Evolutionary conservation across 2,888 invertebrate genomes (phyloP).

Genomic region (Parthenolecanium corni): DNA sequence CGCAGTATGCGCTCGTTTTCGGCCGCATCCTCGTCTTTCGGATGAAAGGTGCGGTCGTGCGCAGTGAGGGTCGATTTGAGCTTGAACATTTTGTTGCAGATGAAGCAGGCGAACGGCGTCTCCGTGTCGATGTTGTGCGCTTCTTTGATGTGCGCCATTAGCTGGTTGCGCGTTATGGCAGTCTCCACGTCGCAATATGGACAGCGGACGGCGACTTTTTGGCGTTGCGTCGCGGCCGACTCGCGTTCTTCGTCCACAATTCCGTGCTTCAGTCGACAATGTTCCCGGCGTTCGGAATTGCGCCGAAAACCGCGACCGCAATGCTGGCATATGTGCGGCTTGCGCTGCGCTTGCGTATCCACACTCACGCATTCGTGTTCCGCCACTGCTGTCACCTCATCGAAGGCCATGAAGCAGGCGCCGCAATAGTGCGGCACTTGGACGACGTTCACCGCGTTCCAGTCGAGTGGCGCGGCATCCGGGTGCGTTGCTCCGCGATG

Average conservation of each 20-base stretch:
- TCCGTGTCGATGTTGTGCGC: constrained; percentile 10
- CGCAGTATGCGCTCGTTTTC: constrained; percentile 2
- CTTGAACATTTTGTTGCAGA: constrained; percentile 18
- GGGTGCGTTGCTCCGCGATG: constrained; percentile 6
- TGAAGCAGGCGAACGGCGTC: constrained; percentile 5
- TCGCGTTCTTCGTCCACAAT: not conserved
- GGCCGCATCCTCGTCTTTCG: constrained; percentile 2
- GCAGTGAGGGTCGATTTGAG: not conserved
- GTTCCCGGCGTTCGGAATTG: not conserved
- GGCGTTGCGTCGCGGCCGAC: not conserved
- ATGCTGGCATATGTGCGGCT: not conserved
- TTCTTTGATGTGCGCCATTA: constrained; percentile 7
- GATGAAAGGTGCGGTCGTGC: constrained; percentile 10
- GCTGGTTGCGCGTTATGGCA: not conserved
- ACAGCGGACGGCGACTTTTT: not conserved
- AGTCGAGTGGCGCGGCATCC: not conserved
- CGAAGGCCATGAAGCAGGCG: not conserved
- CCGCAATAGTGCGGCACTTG: not conserved
- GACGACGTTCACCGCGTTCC: not conserved
- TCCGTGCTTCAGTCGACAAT: not conserved
- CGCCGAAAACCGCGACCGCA: constrained; percentile 1
- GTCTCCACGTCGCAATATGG: constrained; percentile 8
- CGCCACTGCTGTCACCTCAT: not conserved
- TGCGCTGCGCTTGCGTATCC: not conserved
- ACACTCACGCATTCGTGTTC: not conserved